Evolutionary conservation across 2,113 vertebrate species (phyloP).

Genomic region (Ceyx margarethae): DNA sequence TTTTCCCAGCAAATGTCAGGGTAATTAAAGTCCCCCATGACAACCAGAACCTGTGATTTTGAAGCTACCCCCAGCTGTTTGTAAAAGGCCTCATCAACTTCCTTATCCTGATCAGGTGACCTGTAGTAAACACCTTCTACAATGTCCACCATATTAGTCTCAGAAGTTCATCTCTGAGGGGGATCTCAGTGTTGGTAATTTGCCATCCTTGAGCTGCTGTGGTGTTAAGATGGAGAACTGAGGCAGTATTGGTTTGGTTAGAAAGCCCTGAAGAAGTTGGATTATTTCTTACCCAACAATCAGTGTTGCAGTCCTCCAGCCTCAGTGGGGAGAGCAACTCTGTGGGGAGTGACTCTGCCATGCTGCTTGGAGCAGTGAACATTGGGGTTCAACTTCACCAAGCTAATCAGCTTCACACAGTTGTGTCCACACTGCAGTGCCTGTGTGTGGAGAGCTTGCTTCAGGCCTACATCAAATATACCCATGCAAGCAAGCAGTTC

Average conservation of each 20-base stretch:
- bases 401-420: neutral
- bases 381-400: fast-evolving
- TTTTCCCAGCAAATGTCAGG: no score
- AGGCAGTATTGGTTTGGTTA: neutral
- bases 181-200: neutral
- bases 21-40: no score
- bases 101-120: no score
- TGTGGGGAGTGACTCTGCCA: neutral
- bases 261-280: neutral
- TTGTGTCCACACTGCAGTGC: neutral
- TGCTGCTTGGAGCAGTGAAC: neutral
- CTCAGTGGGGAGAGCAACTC: neutral
- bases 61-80: no score
- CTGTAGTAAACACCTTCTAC: no score
- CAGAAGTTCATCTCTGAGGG: neutral
- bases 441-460: neutral
- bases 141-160: no score
- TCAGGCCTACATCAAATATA: neutral
- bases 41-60: no score
- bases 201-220: neutral
- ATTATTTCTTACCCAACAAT: neutral
- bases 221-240: neutral
- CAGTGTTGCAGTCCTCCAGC: neutral
- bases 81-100: no score
- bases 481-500: neutral